phyloP scores from a whole-genome alignment of 2,888 invertebrate genomes.

The Cylloceria caligata region DNA sequence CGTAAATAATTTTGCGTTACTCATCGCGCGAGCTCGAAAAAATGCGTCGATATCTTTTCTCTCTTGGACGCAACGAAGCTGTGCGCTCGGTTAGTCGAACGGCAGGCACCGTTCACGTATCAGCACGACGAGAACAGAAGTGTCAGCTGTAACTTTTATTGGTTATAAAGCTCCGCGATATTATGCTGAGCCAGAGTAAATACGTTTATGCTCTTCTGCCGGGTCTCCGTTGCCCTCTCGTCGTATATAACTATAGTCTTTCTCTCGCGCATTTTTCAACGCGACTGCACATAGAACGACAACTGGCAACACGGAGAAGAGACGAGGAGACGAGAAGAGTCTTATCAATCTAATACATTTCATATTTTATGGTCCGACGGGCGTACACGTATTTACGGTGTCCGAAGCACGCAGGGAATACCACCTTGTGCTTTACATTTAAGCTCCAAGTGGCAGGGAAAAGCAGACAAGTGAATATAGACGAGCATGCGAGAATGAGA shows the following conservation, averaged over 20 bases:
- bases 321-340: constrained; percentile 58
- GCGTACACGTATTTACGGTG: constrained; percentile 63
- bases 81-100: constrained; percentile 2
- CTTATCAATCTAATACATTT: constrained; percentile 82
- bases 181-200: constrained; percentile 80
- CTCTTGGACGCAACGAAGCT: constrained; percentile 7
- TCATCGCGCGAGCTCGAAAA: constrained; percentile 55
- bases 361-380: constrained; percentile 77
- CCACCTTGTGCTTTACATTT: constrained; percentile 60
- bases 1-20: constrained; percentile 68
- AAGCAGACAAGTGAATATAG: constrained; percentile 21
- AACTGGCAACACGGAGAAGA: constrained; percentile 19
- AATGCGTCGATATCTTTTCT: constrained; percentile 19
- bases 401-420: constrained; percentile 23
- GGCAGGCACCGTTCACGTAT: constrained; percentile 68
- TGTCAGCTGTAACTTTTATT: constrained; percentile 83
- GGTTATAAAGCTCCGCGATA: constrained; percentile 81
- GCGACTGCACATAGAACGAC: constrained; percentile 44
- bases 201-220: constrained; percentile 76
- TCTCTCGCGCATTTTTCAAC: constrained; percentile 34
- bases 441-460: neutral
- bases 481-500: constrained; percentile 22
- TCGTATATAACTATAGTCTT: constrained; percentile 14
- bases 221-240: constrained; percentile 37
- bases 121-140: constrained; percentile 75